phyloP scores from a whole-genome alignment of 2,888 invertebrate species.

The Dolomedes plantarius region DNA sequence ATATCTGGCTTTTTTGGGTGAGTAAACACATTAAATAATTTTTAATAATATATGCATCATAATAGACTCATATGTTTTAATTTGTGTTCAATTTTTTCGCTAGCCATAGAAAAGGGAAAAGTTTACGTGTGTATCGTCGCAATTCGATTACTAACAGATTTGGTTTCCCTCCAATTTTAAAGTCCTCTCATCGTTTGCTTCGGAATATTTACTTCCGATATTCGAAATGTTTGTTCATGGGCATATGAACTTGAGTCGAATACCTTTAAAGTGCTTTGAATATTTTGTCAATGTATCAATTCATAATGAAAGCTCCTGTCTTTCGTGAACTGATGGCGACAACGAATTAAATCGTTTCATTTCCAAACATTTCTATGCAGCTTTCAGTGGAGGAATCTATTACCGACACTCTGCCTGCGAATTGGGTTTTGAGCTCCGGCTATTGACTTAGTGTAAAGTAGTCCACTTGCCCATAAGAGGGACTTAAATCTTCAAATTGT shows the following conservation, averaged over 20 bases:
- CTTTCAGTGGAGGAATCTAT: not conserved
- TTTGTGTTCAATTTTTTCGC: no score
- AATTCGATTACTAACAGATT: no score
- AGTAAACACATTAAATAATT: no score
- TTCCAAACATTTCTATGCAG: not conserved
- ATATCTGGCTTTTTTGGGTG: no score
- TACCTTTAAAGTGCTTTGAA: not conserved
- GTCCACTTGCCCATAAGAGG: not conserved
- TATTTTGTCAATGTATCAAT: conserved; percentile 10
- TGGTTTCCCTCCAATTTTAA: no score
- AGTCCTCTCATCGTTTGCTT: not conserved
- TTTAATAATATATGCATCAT: no score
- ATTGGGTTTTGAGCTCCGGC: not conserved
- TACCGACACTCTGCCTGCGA: not conserved
- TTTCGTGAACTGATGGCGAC: not conserved
- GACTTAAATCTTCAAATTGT: not conserved
- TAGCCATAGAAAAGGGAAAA: no score
- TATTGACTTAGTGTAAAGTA: not conserved
- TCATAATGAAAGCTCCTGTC: not conserved
- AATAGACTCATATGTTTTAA: no score
- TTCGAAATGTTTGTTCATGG: not conserved
- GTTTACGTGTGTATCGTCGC: no score
- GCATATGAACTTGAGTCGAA: not conserved
- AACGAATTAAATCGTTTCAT: not conserved
- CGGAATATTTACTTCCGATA: not conserved